Percentiles rank a stretch among this genome's conserved stretches.
Evolutionary conservation across 2,888 invertebrate species (phyloP).

Genomic region (Drosophila anomalata): DNA sequence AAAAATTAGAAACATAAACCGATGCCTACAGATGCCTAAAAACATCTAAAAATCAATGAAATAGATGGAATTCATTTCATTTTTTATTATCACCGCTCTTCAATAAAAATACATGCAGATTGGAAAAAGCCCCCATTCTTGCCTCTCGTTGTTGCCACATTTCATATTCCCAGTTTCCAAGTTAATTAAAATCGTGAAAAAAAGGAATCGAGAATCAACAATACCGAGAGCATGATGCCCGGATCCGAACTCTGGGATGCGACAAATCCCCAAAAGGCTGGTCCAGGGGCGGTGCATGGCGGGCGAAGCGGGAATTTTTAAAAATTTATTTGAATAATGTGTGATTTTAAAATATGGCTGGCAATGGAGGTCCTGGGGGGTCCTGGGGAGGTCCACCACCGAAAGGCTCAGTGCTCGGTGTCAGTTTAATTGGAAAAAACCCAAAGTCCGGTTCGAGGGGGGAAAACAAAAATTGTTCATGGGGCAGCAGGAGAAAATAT

Average conservation of each 20-base stretch:
- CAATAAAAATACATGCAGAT: conserved; percentile 23
- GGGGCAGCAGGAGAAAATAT: conserved; percentile 56
- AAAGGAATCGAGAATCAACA: conserved; percentile 2
- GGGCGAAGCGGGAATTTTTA: conserved; percentile 52
- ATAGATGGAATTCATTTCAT: background rate
- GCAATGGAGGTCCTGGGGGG: conserved; percentile 15
- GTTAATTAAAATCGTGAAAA: conserved; percentile 72
- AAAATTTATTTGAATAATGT: conserved; percentile 82
- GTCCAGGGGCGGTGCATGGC: background rate
- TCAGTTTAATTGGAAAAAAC: conserved; percentile 76
- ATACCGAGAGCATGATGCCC: conserved; percentile 20
- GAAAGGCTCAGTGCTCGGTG: conserved; percentile 57
- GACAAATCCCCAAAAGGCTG: conserved; percentile 16
- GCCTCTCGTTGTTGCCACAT: conserved; percentile 40
- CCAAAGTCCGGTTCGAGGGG: conserved; percentile 40
- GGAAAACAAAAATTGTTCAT: conserved; percentile 26
- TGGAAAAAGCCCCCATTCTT: conserved; percentile 2
- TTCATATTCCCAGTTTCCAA: conserved; percentile 72
- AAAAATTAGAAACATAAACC: background rate
- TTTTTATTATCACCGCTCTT: background rate
- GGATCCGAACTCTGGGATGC: conserved; percentile 29
- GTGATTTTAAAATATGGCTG: conserved; percentile 80
- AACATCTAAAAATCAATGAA: background rate
- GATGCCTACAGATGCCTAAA: background rate
- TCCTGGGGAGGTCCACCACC: background rate